Conservation (phyloP, 1,140 invertebrate genomes). For the Asbolus verrucosus region DNA sequence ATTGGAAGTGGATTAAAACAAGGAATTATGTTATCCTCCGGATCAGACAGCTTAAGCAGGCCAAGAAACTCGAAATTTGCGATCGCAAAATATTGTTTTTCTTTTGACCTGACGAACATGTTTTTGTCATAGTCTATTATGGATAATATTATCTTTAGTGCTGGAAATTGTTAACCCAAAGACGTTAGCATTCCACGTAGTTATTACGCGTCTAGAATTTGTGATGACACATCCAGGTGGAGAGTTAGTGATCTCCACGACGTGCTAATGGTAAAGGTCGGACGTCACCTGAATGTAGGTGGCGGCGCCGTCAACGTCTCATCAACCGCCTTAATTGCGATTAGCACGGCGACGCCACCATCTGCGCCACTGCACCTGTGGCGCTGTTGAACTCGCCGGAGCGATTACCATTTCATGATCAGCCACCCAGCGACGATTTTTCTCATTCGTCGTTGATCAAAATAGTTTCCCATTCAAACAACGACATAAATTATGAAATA, state of each 20-base stretch:
- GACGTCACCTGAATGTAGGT: neutral
- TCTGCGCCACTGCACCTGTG: conserved; percentile 31
- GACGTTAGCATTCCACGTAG: too few species aligned
- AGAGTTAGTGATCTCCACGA: conserved; percentile 10
- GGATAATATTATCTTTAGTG: too few species aligned
- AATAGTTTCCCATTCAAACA: conserved; percentile 4
- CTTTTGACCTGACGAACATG: too few species aligned
- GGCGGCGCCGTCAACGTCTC: conserved; percentile 26
- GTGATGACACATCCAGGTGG: conserved; percentile 4
- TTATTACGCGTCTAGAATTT: neutral
- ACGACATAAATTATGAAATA: neutral
- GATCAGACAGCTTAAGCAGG: too few species aligned
- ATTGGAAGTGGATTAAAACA: too few species aligned
- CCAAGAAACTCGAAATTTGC: too few species aligned
- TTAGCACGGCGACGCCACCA: conserved; percentile 21
- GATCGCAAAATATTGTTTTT: too few species aligned
- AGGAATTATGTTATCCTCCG: too few species aligned
- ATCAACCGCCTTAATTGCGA: conserved; percentile 33
- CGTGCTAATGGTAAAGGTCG: conserved; percentile 28
- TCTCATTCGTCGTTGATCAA: conserved; percentile 1
- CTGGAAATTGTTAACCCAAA: too few species aligned
- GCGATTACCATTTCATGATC: conserved; percentile 18
- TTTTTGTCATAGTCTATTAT: too few species aligned
- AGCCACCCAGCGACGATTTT: neutral
- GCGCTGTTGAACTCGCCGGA: conserved; percentile 23